A percentile compares a stretch with the other conserved stretches of the same genome.
Evolutionary conservation across 1,140 invertebrate genomes (phyloP).

Genomic region (Drusus annulatus): DNA sequence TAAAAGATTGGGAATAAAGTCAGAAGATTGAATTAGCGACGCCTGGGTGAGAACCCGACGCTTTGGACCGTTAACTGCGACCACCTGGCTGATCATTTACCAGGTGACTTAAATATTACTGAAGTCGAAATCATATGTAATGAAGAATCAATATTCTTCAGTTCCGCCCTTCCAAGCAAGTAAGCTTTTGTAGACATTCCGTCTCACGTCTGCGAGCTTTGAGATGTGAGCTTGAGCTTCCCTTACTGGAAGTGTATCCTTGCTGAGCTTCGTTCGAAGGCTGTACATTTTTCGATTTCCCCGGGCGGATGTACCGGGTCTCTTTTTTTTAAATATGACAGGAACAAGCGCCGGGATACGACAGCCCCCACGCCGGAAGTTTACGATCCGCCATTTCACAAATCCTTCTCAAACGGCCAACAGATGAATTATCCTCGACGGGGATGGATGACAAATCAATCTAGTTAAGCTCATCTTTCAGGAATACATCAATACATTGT

Average conservation of each 20-base stretch:
- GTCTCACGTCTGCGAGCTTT: neutral
- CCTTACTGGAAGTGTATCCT: neutral
- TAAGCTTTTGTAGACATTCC: neutral
- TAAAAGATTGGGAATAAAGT: too few species aligned
- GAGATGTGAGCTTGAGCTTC: neutral
- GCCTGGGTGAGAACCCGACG: too few species aligned
- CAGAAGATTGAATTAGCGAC: too few species aligned
- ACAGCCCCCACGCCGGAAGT: slow-evolving; percentile 18
- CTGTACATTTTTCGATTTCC: slow-evolving; percentile 46
- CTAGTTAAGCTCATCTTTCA: slow-evolving; percentile 1
- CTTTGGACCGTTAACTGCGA: too few species aligned
- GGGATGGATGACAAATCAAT: neutral
- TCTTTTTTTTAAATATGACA: slow-evolving; percentile 43
- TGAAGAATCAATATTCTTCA: too few species aligned
- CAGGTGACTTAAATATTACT: neutral
- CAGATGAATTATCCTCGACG: slow-evolving; percentile 19
- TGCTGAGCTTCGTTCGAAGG: slow-evolving; percentile 15
- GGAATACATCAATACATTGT: too few species aligned
- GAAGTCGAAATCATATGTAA: too few species aligned
- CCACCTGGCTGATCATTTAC: too few species aligned
- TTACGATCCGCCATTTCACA: slow-evolving; percentile 29
- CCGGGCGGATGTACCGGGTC: slow-evolving; percentile 6
- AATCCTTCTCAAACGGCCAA: slow-evolving; percentile 15
- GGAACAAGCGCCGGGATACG: slow-evolving; percentile 21
- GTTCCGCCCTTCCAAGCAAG: neutral